These are phyloP conservation scores for Holcopasites calliopsidis DNA, from an alignment of 1,140 invertebrate species.

Conservation along the genomic window DNA sequence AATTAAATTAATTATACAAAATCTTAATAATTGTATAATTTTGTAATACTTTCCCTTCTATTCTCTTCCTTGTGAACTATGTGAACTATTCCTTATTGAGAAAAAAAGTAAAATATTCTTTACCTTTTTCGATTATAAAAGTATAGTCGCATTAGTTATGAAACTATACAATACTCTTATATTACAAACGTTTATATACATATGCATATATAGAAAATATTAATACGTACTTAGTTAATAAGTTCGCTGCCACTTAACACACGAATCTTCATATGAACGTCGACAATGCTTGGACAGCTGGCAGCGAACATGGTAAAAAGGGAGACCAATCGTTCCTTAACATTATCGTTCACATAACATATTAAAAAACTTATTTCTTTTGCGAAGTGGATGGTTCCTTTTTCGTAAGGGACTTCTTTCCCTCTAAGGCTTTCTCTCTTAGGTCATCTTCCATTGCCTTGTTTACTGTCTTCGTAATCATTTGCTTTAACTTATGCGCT, in stretches of 20 bases:
- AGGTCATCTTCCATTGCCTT: slow-evolving; percentile 83
- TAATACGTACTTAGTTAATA: too few relatives aligned
- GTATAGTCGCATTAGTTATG: neutral
- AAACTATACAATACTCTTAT: neutral
- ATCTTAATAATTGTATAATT: neutral
- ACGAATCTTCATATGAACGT: too few relatives aligned
- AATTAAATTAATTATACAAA: slow-evolving; percentile 13
- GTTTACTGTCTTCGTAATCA: slow-evolving; percentile 83
- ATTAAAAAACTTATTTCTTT: slow-evolving; percentile 25
- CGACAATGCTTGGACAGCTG: too few relatives aligned
- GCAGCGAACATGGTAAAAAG: too few relatives aligned
- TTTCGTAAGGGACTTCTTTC: slow-evolving; percentile 75
- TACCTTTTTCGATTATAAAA: neutral
- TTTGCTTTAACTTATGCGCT: slow-evolving; percentile 82
- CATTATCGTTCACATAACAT: neutral
- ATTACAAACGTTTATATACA: neutral
- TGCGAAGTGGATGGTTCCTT: slow-evolving; percentile 59
- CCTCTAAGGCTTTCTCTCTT: slow-evolving; percentile 79
- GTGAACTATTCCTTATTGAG: neutral
- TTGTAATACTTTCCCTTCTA: neutral
- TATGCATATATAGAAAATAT: too few relatives aligned
- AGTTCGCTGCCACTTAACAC: neutral
- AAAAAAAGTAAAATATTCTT: neutral
- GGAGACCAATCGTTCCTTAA: neutral
- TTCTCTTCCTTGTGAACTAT: neutral